phyloP scores from a whole-genome alignment of 1,140 invertebrate species.

The Heterodera schachtii region DNA sequence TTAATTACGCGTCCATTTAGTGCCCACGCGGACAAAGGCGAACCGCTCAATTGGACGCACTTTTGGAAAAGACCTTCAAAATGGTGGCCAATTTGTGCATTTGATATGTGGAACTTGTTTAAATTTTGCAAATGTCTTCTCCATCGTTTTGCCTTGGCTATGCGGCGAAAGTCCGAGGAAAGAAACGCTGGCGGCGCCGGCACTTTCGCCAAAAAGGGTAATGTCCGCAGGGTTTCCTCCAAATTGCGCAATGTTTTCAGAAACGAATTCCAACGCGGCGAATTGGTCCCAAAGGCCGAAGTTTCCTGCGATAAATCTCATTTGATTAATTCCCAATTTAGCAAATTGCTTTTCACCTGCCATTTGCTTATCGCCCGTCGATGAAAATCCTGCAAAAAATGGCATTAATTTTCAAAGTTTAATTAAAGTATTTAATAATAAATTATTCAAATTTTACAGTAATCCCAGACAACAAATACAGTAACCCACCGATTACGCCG shows the following conservation, averaged over 20 bases:
- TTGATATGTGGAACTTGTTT: not conserved
- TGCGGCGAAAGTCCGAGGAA: constrained; percentile 7
- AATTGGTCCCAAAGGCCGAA: constrained; percentile 18
- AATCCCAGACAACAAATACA: no score
- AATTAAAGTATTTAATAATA: not conserved
- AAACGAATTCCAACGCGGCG: constrained; percentile 6
- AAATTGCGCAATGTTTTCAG: constrained; percentile 13
- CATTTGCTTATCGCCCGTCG: constrained; percentile 11
- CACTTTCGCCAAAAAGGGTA: constrained; percentile 3
- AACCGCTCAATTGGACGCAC: constrained; percentile 29
- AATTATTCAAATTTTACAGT: no score
- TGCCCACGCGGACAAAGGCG: constrained; percentile 20
- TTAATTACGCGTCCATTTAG: constrained; percentile 11
- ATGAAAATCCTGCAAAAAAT: constrained; percentile 7
- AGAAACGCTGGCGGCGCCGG: not conserved
- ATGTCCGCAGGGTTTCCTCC: constrained; percentile 3
- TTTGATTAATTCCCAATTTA: not conserved
- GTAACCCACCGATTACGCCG: constrained; percentile 31
- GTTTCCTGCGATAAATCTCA: not conserved
- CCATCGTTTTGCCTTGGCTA: not conserved
- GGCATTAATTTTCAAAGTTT: not conserved
- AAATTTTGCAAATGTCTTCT: not conserved
- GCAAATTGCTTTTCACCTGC: not conserved
- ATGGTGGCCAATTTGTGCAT: not conserved
- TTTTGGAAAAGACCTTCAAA: constrained; percentile 18